phyloP scores from a whole-genome alignment of 1,140 invertebrate genomes.

The Melitaea cinxia region DNA sequence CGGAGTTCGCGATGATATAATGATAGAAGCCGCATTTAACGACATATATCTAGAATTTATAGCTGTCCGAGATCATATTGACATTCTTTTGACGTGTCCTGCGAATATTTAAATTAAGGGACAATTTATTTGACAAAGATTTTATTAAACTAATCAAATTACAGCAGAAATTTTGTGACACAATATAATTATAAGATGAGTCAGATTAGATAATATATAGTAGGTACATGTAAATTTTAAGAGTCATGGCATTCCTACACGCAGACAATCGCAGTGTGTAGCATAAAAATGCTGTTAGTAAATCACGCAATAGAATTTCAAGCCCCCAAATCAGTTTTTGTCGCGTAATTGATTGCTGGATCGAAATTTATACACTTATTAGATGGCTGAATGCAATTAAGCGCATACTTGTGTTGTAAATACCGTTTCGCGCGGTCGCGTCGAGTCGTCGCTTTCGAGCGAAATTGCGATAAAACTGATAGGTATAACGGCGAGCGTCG shows the following conservation, averaged over 20 bases:
- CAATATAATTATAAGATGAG: no score
- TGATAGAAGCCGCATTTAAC: constrained; percentile 35
- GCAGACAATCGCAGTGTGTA: neutral
- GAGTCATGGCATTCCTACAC: neutral
- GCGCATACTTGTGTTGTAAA: constrained; percentile 62
- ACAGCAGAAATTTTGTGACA: no score
- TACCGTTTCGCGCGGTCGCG: constrained; percentile 69
- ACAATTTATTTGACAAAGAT: no score
- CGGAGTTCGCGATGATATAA: constrained; percentile 43
- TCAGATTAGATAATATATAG: no score
- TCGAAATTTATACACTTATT: constrained; percentile 65
- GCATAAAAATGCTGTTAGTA: neutral
- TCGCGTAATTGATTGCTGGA: constrained; percentile 52
- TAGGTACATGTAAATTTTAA: neutral
- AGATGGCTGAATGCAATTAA: constrained; percentile 71
- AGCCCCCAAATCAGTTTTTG: constrained; percentile 54
- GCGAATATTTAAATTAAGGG: neutral
- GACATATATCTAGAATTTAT: constrained; percentile 22
- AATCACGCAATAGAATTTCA: constrained; percentile 20
- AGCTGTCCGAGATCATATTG: neutral
- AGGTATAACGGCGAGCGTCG: constrained; percentile 48
- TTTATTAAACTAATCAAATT: no score
- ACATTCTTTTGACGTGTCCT: neutral
- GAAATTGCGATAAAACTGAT: constrained; percentile 74
- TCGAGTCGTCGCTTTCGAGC: constrained; percentile 63